These are phyloP conservation scores for Rhagonycha fulva DNA, from an alignment of 2,888 invertebrate species.

Conservation along the genomic window DNA sequence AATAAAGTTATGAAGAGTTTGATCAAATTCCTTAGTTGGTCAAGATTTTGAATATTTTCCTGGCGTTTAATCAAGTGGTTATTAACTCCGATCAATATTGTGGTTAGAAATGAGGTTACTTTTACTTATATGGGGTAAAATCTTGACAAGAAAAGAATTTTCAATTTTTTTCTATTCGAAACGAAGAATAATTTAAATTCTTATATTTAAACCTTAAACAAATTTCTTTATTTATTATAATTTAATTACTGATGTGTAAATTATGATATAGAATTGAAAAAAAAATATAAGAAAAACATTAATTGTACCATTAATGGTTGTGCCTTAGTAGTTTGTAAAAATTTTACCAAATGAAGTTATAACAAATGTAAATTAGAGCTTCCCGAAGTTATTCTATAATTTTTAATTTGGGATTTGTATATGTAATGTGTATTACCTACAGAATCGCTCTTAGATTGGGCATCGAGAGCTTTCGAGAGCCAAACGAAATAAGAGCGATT, in stretches of 20 bases:
- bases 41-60: neutral
- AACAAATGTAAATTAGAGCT: constrained; percentile 46
- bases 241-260: neutral
- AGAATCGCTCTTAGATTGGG: neutral
- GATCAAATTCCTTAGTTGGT: too few relatives aligned
- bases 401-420: constrained; percentile 43
- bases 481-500: neutral
- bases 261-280: constrained; percentile 4
- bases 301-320: constrained; percentile 40
- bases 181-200: too few relatives aligned
- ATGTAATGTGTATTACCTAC: constrained; percentile 19
- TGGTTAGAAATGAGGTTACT: neutral
- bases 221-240: neutral
- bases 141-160: neutral
- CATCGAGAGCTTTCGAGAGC: neutral
- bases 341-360: constrained; percentile 44
- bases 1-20: too few relatives aligned
- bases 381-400: constrained; percentile 39
- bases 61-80: neutral
- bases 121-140: neutral
- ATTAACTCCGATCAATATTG: neutral
- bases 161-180: too few relatives aligned
- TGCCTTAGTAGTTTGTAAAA: constrained; percentile 54
- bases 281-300: constrained; percentile 3
- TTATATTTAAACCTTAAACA: too few relatives aligned